Evolutionary conservation across 2,888 invertebrate genomes (phyloP), one percentile per base, ranked within the genome.

Genomic region (Eristalis pertinax): DNA sequence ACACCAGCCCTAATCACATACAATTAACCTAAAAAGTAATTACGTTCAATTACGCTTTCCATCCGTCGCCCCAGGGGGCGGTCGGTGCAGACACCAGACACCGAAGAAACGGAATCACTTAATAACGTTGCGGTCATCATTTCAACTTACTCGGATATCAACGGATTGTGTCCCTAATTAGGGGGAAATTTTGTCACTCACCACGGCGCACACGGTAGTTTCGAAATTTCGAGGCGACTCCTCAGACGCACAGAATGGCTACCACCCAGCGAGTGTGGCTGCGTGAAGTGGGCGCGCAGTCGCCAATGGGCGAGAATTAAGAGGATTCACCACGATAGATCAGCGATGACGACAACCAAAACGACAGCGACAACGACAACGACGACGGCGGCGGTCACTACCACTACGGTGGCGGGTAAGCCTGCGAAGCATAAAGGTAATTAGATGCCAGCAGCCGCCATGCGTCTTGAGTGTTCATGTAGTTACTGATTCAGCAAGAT

Each of bases 361-460:
- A 35, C 58, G 41, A 63, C 56, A 38, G 68, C 22, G 72, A 76
- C 70, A 63, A 26, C 26, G 26, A 2, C n/a, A n/a, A n/a, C 26
- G 26, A 24, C 64, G 68, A 10, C 68, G 76, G 22, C 63, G 70
- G n/a, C 73, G 67, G 56, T 24, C 11, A 56, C 13, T 22, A 32
- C 38, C 22, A 50, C 65, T 15, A 63, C 41, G 41, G 67, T 22
- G 72, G 67, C 64, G 72, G 72, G 63, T 73, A 77, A 73, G 76
- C 70, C 58, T 65, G 73, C 79, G 79, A 72, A 73, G 76, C 76
- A 73, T 87, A 84, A 87, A 84, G 80, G 87, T 75, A 87, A 87
- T 87, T 87, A 87, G 79, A 84, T 87, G 84, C 87, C 76, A 88
- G 84, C 79, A 80, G 77, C 79, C 70, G 69, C 78, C 78, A 69